These are phyloP conservation scores for Xiphophorus birchmanni DNA, from an alignment of 2,797 vertebrate genomes.

Conservation along the genomic window DNA sequence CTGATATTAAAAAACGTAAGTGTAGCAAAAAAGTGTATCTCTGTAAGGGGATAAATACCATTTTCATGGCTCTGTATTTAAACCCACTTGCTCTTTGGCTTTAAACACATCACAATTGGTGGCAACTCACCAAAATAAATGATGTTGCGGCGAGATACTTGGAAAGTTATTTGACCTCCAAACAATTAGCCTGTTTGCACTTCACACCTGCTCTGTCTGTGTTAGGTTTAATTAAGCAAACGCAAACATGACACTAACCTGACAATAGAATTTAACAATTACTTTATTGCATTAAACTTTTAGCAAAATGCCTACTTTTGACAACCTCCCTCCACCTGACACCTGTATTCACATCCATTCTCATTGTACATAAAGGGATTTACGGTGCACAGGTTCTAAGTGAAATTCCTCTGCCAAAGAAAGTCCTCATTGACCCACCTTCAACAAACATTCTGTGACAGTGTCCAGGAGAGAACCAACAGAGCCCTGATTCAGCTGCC, in stretches of 20 bases:
- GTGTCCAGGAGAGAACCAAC: constrained; percentile 79
- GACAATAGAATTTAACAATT: background rate
- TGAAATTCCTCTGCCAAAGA: constrained; percentile 82
- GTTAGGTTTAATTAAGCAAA: background rate
- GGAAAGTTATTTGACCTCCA: constrained; percentile 2
- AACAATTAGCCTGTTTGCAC: constrained; percentile 25
- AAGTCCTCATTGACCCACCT: constrained; percentile 79
- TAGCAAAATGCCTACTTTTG: constrained; percentile 11
- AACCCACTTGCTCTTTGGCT: background rate
- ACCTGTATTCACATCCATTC: constrained; percentile 45
- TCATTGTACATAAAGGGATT: constrained; percentile 34
- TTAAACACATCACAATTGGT: background rate
- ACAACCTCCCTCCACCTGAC: constrained; percentile 20
- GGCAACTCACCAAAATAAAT: background rate
- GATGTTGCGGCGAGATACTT: background rate
- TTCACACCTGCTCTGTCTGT: constrained; percentile 7
- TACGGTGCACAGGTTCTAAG: constrained; percentile 24
- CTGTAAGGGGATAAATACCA: background rate
- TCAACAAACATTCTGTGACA: constrained; percentile 80
- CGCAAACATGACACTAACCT: background rate
- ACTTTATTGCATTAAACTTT: constrained; percentile 12
- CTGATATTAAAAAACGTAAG: background rate
- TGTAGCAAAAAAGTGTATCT: background rate
- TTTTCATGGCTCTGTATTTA: background rate
- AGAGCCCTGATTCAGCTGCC: constrained; percentile 78